Conservation (phyloP, 2,113 vertebrate genomes). For the Anser brachyrhynchus region DNA sequence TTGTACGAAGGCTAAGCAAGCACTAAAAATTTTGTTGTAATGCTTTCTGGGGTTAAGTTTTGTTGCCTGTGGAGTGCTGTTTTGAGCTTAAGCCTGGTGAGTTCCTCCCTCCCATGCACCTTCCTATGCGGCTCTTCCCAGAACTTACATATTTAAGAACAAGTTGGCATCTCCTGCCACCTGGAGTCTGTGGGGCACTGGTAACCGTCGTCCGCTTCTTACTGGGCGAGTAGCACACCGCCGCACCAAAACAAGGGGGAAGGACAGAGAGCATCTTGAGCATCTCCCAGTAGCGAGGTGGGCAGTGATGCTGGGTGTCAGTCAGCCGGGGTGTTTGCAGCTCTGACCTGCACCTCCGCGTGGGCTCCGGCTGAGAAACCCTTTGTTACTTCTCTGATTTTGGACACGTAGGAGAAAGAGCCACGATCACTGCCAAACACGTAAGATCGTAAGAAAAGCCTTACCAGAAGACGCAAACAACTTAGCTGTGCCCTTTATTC, state of each 20-base stretch:
- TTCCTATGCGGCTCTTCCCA: not conserved
- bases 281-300: not conserved
- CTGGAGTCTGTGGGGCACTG: not conserved
- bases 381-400: not conserved
- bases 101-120: not conserved
- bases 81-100: not conserved
- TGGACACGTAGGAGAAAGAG: not conserved
- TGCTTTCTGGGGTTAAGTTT: not conserved
- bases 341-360: not conserved
- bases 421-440: not conserved
- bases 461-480: not conserved
- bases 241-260: not conserved
- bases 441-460: not conserved
- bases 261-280: not conserved
- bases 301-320: not conserved
- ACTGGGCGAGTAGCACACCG: accelerated
- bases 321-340: not conserved
- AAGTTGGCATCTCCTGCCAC: not conserved
- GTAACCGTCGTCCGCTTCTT: not conserved
- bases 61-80: not conserved
- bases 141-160: not conserved
- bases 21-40: not conserved
- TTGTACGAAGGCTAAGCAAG: not conserved
- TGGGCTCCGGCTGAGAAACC: not conserved
- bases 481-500: not conserved